phyloP scores from a whole-genome alignment of 2,888 invertebrate species.

The Sminthurinus aureus region DNA sequence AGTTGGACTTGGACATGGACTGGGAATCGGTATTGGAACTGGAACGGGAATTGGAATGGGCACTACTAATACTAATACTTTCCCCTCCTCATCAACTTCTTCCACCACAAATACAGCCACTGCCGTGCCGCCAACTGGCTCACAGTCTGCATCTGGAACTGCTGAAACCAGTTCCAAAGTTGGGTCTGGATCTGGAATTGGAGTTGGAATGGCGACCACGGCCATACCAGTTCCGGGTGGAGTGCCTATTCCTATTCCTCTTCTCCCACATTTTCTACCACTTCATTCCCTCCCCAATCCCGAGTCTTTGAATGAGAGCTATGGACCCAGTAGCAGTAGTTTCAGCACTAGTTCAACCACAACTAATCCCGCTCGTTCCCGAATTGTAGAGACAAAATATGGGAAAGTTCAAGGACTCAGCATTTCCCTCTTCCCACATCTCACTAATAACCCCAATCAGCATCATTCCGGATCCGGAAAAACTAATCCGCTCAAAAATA shows the following conservation, averaged over 20 bases:
- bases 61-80: slow-evolving; percentile 45
- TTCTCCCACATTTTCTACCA: slow-evolving; percentile 51
- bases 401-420: slow-evolving; percentile 64
- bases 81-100: slow-evolving; percentile 9
- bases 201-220: background rate
- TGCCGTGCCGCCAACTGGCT: background rate
- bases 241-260: slow-evolving; percentile 8
- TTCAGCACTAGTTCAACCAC: background rate
- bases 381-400: slow-evolving; percentile 80
- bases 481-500: slow-evolving; percentile 57
- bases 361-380: slow-evolving; percentile 65
- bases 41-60: no score
- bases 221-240: background rate
- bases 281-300: slow-evolving; percentile 36
- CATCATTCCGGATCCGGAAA: slow-evolving; percentile 38
- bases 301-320: slow-evolving; percentile 16
- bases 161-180: slow-evolving; percentile 23
- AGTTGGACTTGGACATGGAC: no score
- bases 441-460: slow-evolving; percentile 13
- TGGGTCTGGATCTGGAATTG: slow-evolving; percentile 15
- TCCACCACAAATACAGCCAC: background rate
- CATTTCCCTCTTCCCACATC: slow-evolving; percentile 53
- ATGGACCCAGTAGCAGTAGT: background rate
- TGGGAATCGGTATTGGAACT: no score
- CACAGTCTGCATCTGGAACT: background rate